A percentile compares a stretch with the other conserved stretches of the same genome.
These are phyloP conservation scores for Corydoras sp. DNA, from an alignment of 2,113 vertebrate genomes.

Conservation along the genomic window DNA sequence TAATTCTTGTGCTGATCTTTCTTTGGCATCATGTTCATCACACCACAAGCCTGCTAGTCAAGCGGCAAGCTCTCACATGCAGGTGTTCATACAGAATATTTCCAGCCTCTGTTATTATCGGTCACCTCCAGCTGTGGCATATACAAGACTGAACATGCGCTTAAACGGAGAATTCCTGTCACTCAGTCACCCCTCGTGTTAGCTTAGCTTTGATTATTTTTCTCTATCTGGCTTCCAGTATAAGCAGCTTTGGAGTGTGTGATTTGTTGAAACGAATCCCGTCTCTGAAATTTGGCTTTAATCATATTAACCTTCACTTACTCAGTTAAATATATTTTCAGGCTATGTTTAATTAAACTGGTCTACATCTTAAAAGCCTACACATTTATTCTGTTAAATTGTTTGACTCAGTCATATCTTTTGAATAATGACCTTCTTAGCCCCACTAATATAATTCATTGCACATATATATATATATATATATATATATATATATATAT, in stretches of 20 bases:
- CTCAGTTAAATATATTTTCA: too few species aligned
- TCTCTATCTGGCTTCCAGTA: neutral
- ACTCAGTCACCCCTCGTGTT: neutral
- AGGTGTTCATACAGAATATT: neutral
- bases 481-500: too few species aligned
- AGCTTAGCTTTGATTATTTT: neutral
- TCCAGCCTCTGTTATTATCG: constrained; percentile 16
- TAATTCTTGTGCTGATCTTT: too few species aligned
- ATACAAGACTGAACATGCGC: constrained; percentile 10
- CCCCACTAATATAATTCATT: too few species aligned
- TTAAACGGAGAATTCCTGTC: neutral
- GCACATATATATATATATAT: too few species aligned
- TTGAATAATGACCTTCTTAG: too few species aligned
- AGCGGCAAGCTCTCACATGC: constrained; percentile 6
- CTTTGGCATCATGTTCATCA: too few species aligned
- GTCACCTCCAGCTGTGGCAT: constrained; percentile 18
- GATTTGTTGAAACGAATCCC: too few species aligned
- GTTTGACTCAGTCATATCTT: neutral
- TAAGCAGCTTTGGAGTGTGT: too few species aligned
- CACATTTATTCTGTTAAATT: neutral
- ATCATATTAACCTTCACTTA: too few species aligned
- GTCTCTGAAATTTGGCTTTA: too few species aligned
- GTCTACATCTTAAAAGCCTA: constrained; percentile 4
- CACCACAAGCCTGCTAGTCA: neutral
- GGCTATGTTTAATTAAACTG: neutral